These are phyloP conservation scores for Prunella strophiata DNA, from an alignment of 2,797 vertebrate species.

Conservation along the genomic window DNA sequence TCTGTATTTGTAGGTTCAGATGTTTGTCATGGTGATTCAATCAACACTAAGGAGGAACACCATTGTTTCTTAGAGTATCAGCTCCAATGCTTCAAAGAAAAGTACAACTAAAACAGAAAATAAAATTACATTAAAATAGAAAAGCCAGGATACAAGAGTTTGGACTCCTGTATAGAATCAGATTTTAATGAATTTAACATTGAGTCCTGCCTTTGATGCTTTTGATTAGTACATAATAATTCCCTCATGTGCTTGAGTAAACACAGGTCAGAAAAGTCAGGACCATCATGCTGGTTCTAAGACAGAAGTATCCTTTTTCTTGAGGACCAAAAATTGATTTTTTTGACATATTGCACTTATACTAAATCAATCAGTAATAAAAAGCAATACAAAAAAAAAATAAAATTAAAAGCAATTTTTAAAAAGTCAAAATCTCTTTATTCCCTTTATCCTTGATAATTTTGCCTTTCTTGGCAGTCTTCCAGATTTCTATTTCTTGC, in stretches of 20 bases:
- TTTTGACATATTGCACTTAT: neutral
- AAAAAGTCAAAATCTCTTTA: neutral
- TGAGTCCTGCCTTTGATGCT: fast-evolving
- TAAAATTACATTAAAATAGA: neutral
- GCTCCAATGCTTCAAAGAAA: neutral
- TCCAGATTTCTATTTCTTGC: neutral
- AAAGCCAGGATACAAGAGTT: neutral
- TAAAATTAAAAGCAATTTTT: neutral
- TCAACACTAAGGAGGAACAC: neutral
- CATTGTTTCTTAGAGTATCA: neutral
- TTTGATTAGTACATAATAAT: neutral
- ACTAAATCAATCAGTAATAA: neutral
- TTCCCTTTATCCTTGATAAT: neutral
- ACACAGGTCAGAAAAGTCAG: neutral
- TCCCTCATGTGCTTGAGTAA: neutral
- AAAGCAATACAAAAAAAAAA: neutral
- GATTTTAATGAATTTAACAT: neutral
- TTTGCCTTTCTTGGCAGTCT: neutral
- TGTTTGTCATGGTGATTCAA: neutral
- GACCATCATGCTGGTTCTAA: neutral
- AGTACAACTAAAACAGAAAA: neutral
- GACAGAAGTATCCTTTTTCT: neutral
- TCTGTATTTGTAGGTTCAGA: neutral
- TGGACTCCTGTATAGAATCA: neutral
- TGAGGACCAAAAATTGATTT: neutral